Evolutionary conservation across 2,888 invertebrate genomes (phyloP).

Genomic region (Ceramica pisi): DNA sequence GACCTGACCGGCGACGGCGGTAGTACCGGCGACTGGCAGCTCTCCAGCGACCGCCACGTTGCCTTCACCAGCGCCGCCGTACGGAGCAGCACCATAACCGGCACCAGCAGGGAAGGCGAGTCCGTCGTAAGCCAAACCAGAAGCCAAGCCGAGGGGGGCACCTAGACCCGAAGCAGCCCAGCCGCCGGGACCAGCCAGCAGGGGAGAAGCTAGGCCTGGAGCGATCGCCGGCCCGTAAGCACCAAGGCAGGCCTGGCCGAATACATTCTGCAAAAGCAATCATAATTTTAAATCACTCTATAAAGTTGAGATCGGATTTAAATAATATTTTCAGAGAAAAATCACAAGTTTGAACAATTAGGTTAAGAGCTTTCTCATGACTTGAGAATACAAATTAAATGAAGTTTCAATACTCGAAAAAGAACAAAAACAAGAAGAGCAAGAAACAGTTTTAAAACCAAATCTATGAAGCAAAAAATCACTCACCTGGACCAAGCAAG

Average conservation of each 20-base stretch:
- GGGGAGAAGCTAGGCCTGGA: not conserved
- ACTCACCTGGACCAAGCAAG: conserved; percentile 72
- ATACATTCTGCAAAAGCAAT: too few relatives aligned
- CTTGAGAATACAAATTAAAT: too few relatives aligned
- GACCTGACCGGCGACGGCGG: conserved; percentile 70
- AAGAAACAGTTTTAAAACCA: too few relatives aligned
- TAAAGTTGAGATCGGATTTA: not conserved
- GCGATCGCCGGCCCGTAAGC: conserved; percentile 3
- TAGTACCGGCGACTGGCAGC: conserved; percentile 72
- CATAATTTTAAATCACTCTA: too few relatives aligned
- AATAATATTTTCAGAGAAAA: too few relatives aligned
- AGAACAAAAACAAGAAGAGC: not conserved
- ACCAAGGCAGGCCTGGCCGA: conserved; percentile 21
- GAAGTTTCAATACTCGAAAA: too few relatives aligned
- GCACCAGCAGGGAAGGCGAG: not conserved
- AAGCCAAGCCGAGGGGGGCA: not conserved
- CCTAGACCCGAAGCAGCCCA: not conserved
- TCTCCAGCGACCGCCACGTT: conserved; percentile 71
- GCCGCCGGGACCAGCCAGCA: too few relatives aligned
- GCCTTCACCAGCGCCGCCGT: conserved; percentile 56
- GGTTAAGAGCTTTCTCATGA: too few relatives aligned
- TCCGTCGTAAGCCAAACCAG: not conserved
- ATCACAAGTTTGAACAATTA: too few relatives aligned
- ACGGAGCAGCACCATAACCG: not conserved
- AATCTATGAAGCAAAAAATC: not conserved